These are phyloP conservation scores for Heliangelus exortis DNA, from an alignment of 2,797 vertebrate genomes.

Conservation along the genomic window DNA sequence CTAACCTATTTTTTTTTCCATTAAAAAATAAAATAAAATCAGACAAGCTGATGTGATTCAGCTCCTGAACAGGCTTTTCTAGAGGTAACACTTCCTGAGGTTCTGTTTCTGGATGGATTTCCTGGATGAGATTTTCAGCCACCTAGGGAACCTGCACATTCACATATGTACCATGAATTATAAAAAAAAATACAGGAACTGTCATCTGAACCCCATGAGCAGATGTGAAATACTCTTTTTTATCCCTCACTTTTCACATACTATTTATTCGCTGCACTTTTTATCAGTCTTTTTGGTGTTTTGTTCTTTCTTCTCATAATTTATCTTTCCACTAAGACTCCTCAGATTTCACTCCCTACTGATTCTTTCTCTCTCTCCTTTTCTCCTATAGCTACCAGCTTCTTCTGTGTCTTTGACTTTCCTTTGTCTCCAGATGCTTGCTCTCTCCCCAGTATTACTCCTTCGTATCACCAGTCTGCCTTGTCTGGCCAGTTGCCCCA, in stretches of 20 bases:
- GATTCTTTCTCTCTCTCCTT: background rate
- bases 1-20: constrained; percentile 36
- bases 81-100: constrained; percentile 38
- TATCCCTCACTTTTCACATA: background rate
- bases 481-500: background rate
- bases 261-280: background rate
- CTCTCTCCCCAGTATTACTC: background rate
- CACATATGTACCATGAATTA: constrained; percentile 35
- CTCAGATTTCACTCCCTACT: background rate
- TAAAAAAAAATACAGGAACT: background rate
- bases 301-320: background rate
- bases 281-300: background rate
- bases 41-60: constrained; percentile 20
- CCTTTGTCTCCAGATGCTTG: background rate
- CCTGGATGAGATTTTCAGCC: constrained; percentile 52
- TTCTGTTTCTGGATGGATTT: constrained; percentile 50
- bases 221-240: constrained; percentile 24
- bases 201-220: constrained; percentile 13
- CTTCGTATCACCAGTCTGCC: background rate
- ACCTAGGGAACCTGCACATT: background rate
- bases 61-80: constrained; percentile 50
- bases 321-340: background rate
- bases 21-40: constrained; percentile 5
- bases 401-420: background rate
- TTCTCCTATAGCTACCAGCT: background rate